A percentile compares a stretch with the other conserved stretches of the same genome.
These are phyloP conservation scores for Acestrorhynchus altus DNA, from an alignment of 2,797 vertebrate species.

Conservation along the genomic window DNA sequence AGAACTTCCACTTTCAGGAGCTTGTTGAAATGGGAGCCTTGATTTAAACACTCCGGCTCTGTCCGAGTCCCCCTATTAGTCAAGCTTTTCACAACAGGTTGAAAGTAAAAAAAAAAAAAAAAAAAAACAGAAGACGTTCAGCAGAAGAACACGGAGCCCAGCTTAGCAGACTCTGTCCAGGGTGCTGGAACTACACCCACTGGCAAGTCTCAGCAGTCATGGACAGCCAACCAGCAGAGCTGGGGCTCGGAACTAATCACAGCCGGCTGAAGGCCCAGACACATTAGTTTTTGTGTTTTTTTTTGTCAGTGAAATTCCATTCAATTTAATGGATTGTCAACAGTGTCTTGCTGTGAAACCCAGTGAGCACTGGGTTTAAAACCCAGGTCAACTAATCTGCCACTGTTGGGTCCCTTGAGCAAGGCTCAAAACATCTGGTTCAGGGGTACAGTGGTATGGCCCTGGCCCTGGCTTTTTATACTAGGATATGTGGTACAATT, in stretches of 20 bases:
- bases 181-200: background rate
- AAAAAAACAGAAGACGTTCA: background rate
- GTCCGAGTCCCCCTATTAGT: slow-evolving; percentile 15
- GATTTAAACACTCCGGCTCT: slow-evolving; percentile 25
- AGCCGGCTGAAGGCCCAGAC: background rate
- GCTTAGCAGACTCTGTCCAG: background rate
- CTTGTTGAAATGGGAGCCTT: slow-evolving; percentile 46
- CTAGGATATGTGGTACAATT: no score
- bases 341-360: no score
- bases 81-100: slow-evolving; percentile 1
- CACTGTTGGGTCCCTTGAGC: no score
- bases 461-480: no score
- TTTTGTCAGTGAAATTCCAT: background rate
- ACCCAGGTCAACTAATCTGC: no score
- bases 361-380: no score
- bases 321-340: background rate
- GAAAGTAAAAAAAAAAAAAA: background rate
- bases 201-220: background rate
- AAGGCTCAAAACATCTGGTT: no score
- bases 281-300: background rate
- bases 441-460: no score
- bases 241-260: background rate
- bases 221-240: background rate
- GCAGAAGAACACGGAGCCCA: background rate
- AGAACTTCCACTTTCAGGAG: slow-evolving; percentile 40